Percentiles rank a stretch among this genome's conserved stretches.
phyloP scores from a whole-genome alignment of 2,888 invertebrate genomes.

The Dryobota labecula region DNA sequence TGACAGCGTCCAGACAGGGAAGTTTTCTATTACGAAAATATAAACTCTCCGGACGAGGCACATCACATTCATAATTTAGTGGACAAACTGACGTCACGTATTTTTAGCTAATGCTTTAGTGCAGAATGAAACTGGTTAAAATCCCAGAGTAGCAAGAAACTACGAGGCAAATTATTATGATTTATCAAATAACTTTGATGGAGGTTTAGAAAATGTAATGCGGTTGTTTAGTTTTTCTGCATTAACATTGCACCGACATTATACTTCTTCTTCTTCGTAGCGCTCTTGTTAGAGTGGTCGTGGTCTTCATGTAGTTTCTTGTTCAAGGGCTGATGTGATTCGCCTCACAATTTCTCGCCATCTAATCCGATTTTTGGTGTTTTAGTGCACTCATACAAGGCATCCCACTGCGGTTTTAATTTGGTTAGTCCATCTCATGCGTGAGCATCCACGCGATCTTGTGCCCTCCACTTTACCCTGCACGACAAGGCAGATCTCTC shows the following conservation, averaged over 20 bases:
- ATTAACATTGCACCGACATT: background rate
- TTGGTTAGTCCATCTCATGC: too few species aligned
- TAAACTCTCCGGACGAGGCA: constrained; percentile 62
- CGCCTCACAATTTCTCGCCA: too few species aligned
- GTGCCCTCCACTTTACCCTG: too few species aligned
- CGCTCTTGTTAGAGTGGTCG: too few species aligned
- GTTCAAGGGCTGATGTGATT: too few species aligned
- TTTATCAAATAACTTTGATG: constrained; percentile 33
- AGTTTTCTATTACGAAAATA: constrained; percentile 54
- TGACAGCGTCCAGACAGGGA: constrained; percentile 53
- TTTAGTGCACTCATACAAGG: too few species aligned
- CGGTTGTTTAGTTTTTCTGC: constrained; percentile 22
- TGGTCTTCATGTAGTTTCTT: too few species aligned
- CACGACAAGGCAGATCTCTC: too few species aligned
- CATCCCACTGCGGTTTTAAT: too few species aligned
- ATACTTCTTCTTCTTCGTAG: too few species aligned
- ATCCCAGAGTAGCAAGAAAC: constrained; percentile 13
- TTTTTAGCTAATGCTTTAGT: constrained; percentile 55
- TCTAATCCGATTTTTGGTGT: too few species aligned
- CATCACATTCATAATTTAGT: constrained; percentile 71
- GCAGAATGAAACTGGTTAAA: constrained; percentile 26
- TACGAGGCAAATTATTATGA: constrained; percentile 34
- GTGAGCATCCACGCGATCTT: too few species aligned
- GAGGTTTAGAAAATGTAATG: constrained; percentile 12
- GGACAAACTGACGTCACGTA: constrained; percentile 67